A percentile compares a stretch with the other conserved stretches of the same genome.
Conservation (phyloP, 2,113 vertebrate genomes). For the Crotalus horridus region DNA sequence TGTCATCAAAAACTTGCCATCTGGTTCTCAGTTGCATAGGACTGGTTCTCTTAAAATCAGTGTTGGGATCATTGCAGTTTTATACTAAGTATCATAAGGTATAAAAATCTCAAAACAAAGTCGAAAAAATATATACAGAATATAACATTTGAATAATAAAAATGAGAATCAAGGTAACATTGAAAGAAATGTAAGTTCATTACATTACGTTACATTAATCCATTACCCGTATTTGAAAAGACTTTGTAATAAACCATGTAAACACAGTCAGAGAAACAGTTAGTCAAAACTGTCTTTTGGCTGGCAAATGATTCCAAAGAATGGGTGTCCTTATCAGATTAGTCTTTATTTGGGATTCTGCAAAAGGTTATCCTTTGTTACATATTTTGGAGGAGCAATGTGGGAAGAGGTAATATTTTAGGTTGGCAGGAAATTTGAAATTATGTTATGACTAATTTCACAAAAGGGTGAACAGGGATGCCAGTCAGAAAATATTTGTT, state of each 20-base stretch:
- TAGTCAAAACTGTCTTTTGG: not conserved
- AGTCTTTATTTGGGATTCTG: not conserved
- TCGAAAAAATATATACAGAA: not conserved
- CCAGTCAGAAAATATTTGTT: not conserved
- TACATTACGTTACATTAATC: not conserved
- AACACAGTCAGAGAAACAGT: not conserved
- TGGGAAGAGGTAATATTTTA: not conserved
- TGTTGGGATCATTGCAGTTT: not conserved
- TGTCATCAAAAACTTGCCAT: not conserved
- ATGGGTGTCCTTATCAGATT: not conserved
- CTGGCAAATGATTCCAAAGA: not conserved
- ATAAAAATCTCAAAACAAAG: not conserved
- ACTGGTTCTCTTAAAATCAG: not conserved
- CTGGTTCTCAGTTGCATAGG: not conserved
- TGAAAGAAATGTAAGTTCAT: not conserved
- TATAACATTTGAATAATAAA: not conserved
- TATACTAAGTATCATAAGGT: not conserved
- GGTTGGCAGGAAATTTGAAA: not conserved
- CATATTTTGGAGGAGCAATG: not conserved
- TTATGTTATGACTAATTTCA: not conserved
- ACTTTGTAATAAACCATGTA: not conserved
- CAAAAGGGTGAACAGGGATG: not conserved
- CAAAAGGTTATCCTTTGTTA: too few species aligned
- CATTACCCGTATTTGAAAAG: not conserved
- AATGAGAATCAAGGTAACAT: not conserved